Evolutionary conservation across 2,888 invertebrate species (phyloP).

Genomic region (Cenopis cana): DNA sequence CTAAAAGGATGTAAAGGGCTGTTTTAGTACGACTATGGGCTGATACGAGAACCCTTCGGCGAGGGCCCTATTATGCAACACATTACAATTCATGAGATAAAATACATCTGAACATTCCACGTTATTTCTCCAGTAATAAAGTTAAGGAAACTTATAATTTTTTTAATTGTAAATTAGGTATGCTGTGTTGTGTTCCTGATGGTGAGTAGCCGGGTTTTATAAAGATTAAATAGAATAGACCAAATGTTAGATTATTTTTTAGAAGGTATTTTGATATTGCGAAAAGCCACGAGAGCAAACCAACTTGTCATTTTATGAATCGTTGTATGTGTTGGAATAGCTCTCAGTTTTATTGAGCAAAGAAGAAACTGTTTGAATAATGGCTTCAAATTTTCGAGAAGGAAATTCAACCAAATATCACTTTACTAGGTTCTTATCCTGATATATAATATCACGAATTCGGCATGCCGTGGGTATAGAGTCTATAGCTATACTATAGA

Average conservation of each 20-base stretch:
- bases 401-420: background rate
- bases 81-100: conserved; percentile 63
- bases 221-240: too few species aligned
- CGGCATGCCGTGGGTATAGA: too few species aligned
- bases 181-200: too few species aligned
- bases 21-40: conserved; percentile 45
- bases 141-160: too few species aligned
- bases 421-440: background rate
- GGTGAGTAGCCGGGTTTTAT: too few species aligned
- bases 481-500: too few species aligned
- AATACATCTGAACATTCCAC: conserved; percentile 39
- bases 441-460: background rate
- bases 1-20: conserved; percentile 22
- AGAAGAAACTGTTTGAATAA: conserved; percentile 10
- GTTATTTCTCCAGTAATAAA: background rate
- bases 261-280: too few species aligned
- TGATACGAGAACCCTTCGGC: conserved; percentile 47
- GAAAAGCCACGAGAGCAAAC: conserved; percentile 16
- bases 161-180: too few species aligned
- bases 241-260: too few species aligned
- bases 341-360: conserved; percentile 1
- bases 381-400: background rate
- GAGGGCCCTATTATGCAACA: conserved; percentile 52
- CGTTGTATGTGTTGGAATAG: background rate
- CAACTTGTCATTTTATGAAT: conserved; percentile 9